phyloP scores from a whole-genome alignment of 2,113 vertebrate species.

The Malurus cyaneus region DNA sequence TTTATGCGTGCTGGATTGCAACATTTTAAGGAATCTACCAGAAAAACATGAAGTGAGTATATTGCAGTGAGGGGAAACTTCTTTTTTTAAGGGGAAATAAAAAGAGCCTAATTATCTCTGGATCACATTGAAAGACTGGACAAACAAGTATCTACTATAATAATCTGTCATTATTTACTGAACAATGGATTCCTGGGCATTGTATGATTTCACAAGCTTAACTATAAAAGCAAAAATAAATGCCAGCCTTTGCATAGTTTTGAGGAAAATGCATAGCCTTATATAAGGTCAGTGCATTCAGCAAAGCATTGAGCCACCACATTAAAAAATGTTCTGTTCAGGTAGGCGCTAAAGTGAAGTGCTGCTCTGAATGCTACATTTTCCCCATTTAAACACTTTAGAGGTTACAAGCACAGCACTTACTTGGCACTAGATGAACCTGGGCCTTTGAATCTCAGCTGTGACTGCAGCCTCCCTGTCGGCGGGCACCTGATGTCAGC shows the following conservation, averaged over 20 bases:
- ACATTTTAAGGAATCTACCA: constrained; percentile 35
- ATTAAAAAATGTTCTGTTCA: neutral
- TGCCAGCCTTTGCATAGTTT: neutral
- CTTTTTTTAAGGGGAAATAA: neutral
- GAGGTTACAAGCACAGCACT: constrained; percentile 45
- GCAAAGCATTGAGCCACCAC: neutral
- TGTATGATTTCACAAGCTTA: neutral
- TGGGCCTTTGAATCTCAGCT: constrained; percentile 38
- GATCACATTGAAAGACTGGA: neutral
- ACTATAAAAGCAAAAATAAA: neutral
- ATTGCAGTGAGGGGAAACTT: neutral
- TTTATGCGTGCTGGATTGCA: neutral
- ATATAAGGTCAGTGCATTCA: neutral
- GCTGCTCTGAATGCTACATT: neutral
- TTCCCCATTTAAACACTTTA: neutral
- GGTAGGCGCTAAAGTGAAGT: neutral
- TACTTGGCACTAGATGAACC: constrained; percentile 14
- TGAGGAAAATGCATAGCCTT: neutral
- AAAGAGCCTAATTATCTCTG: neutral
- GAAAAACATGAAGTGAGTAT: constrained; percentile 41
- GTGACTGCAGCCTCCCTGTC: neutral
- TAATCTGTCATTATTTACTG: neutral
- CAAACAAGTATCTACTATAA: neutral
- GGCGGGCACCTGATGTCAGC: constrained; percentile 51
- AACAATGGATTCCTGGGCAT: neutral